Base-by-base conservation (phyloP, 2,888 invertebrate species). In the Polia nebulosa region DNA sequence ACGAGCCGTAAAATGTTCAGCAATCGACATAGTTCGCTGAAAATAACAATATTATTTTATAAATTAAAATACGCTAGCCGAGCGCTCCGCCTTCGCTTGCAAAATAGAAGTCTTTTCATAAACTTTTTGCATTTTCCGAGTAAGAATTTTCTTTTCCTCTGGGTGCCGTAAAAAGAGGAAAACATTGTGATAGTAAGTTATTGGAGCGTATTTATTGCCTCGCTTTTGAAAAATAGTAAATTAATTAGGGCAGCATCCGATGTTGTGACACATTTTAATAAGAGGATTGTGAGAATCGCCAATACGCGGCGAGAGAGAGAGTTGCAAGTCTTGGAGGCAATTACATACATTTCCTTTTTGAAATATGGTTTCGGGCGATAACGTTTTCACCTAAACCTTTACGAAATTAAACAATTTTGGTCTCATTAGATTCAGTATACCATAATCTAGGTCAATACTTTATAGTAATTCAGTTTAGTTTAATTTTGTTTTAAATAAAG, bases 1-100 rank as follows among this genome's bases (percentile, higher is more conserved):
- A 62, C 47, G 61, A 81, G n/a, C 68, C 51, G 64, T 72, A 62
- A 78, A 78, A 69, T 61, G 49, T 62, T 65, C 55, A 60, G 64
- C 63, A 51, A 72, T 65, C 58, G 67, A 62, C 67, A 81, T 68
- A 72, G 61, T 64, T 65, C 36, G 32, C 45, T 78, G 44, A 27
- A 73, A 62, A 78, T 73, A 63, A 41, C 25, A n/a, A n/a, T n/a
- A 17, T 20, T n/a, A 49, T 80, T 67, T 61, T 58, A 17, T 65
- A 79, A 41, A 49, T 53, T 53, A 39, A 60, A 56, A 55, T 25
- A 74, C 44, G 47, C 39, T 59, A 56, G 44, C 22, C 0, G 4
- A 29, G 6, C 6, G 4, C 29, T 17, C 44, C 6, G 34, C 13
- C 22, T 52, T 60, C 60, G 41, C 51, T 57, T 27, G 20, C 1